A percentile compares a stretch with the other conserved stretches of the same genome.
These are phyloP conservation scores for Dromiciops gliroides DNA, from an alignment of 2,113 vertebrate genomes.

Conservation along the genomic window DNA sequence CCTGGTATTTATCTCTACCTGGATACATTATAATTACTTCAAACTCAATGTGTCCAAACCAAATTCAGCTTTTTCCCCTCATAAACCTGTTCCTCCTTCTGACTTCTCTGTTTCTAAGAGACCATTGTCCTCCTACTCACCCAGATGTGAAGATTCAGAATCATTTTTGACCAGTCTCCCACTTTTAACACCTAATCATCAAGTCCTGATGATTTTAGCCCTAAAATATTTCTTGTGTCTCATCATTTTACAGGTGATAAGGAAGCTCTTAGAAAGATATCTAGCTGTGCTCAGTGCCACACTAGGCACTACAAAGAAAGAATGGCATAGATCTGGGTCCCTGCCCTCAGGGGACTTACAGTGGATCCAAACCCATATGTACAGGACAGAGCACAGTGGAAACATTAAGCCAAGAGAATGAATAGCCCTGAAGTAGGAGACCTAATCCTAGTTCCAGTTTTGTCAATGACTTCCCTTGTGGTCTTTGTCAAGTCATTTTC, in stretches of 20 bases:
- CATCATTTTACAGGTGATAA: neutral
- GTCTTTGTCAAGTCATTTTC: neutral
- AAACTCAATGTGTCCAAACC: neutral
- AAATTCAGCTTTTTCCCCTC: neutral
- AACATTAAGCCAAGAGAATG: neutral
- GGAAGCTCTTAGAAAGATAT: neutral
- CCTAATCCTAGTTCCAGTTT: neutral
- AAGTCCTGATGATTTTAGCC: neutral
- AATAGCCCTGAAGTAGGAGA: neutral
- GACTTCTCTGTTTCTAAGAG: neutral
- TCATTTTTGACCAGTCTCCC: too few relatives aligned
- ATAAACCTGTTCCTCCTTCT: neutral
- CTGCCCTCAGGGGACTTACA: neutral
- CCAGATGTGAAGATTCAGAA: neutral
- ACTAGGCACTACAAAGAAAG: neutral
- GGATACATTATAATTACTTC: neutral
- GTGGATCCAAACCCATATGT: neutral
- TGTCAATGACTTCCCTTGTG: neutral
- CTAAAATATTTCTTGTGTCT: neutral
- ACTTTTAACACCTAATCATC: neutral
- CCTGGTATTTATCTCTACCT: neutral
- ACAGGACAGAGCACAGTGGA: neutral
- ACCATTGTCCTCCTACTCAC: neutral
- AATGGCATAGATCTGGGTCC: neutral
- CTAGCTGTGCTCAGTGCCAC: neutral